Evolutionary conservation across 2,797 vertebrate species (phyloP).

Genomic region (Lindbergichthys nudifrons): DNA sequence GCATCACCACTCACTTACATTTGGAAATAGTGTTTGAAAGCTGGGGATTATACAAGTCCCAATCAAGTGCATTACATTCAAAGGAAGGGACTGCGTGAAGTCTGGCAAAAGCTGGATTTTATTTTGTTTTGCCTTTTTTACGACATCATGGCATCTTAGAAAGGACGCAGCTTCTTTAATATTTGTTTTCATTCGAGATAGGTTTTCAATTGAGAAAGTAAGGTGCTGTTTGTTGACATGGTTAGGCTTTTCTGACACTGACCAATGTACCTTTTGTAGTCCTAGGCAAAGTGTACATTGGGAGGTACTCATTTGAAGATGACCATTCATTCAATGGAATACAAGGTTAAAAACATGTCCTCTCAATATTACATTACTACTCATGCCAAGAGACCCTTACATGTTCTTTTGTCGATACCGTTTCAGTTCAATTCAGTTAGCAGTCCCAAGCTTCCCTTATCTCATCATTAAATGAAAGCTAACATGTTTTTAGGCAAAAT

Average conservation of each 20-base stretch:
- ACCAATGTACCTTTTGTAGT: background rate
- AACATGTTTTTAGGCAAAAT: conserved; percentile 5
- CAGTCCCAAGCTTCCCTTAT: background rate
- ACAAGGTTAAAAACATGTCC: background rate
- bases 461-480: conserved; percentile 25
- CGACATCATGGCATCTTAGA: background rate
- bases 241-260: background rate
- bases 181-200: background rate
- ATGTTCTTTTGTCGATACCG: conserved; percentile 30
- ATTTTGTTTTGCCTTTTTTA: background rate
- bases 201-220: background rate
- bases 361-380: conserved; percentile 1
- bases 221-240: background rate
- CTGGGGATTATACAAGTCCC: conserved; percentile 8
- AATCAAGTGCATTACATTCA: conserved; percentile 21
- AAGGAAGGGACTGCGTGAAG: conserved; percentile 4
- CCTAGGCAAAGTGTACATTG: background rate
- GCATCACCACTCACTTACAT: conserved; percentile 35
- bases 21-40: conserved; percentile 41
- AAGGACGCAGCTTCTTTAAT: background rate
- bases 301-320: background rate
- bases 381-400: conserved; percentile 1
- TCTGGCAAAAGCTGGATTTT: conserved; percentile 2
- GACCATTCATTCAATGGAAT: conserved; percentile 3
- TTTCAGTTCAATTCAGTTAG: background rate